Percentiles rank a stretch among this genome's conserved stretches.
Conservation (phyloP, 2,113 vertebrate genomes). For the Serinus canaria region DNA sequence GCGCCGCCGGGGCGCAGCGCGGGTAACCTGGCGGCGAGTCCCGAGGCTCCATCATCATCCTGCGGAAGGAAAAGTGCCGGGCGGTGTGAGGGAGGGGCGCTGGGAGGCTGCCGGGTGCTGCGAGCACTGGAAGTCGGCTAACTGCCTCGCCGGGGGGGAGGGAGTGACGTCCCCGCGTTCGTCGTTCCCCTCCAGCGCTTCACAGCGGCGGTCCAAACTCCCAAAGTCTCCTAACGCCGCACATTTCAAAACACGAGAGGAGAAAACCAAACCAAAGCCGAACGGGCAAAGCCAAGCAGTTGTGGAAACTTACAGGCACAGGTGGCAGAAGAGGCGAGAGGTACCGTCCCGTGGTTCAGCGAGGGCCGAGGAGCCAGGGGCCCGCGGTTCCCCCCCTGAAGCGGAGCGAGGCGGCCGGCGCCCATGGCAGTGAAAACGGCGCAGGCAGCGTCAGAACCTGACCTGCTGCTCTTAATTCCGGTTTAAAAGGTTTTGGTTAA, state of each 20-base stretch:
- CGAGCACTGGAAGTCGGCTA: rapidly evolving
- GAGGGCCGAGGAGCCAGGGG: neutral
- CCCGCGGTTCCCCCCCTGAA: neutral
- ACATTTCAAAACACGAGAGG: neutral
- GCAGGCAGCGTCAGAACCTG: rapidly evolving
- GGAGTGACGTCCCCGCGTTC: no score
- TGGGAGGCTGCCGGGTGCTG: rapidly evolving
- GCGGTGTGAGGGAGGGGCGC: neutral
- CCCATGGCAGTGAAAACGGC: rapidly evolving
- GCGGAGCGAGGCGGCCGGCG: neutral
- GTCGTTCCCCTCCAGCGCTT: rapidly evolving
- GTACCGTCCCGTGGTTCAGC: neutral
- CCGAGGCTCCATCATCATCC: rapidly evolving
- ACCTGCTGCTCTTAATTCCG: neutral
- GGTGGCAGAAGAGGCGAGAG: neutral
- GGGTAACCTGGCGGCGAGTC: rapidly evolving
- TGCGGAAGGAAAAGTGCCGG: neutral
- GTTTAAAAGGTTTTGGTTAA: neutral
- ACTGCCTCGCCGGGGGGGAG: rapidly evolving
- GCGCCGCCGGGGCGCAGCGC: rapidly evolving
- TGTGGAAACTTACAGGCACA: neutral
- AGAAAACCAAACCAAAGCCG: no score
- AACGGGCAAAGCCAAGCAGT: neutral
- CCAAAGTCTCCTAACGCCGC: no score
- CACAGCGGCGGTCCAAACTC: rapidly evolving